Evolutionary conservation across 2,113 vertebrate genomes (phyloP).

Genomic region (Passer domesticus): DNA sequence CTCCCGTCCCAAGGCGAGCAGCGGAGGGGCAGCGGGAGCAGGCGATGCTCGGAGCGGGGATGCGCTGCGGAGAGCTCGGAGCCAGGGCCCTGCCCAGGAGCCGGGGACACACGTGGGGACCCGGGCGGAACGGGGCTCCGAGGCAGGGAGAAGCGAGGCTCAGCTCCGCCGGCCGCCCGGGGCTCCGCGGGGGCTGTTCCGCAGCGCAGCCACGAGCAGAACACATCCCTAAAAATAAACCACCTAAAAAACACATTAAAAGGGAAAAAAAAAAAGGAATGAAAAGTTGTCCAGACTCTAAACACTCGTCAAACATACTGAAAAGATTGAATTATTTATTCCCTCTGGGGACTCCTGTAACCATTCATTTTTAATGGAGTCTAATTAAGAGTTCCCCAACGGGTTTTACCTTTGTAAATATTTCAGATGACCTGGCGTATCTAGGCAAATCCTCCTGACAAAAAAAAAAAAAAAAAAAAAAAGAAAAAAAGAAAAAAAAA

Average conservation of each 20-base stretch:
- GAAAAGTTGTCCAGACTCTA: not conserved
- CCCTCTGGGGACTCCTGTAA: not conserved
- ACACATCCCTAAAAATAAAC: rapidly evolving
- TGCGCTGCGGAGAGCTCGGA: not conserved
- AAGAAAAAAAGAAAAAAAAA: no score
- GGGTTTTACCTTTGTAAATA: constrained; percentile 22
- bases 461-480: no score
- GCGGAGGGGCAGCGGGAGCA: not conserved
- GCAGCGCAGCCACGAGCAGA: not conserved
- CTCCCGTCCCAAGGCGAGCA: rapidly evolving
- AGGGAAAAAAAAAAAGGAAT: rapidly evolving
- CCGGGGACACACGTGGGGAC: rapidly evolving
- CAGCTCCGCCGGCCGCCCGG: not conserved
- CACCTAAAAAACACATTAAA: rapidly evolving
- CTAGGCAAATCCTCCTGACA: not conserved
- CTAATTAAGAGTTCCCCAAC: constrained; percentile 19
- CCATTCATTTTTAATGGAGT: constrained; percentile 43
- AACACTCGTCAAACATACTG: not conserved
- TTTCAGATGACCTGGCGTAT: not conserved
- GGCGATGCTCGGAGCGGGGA: rapidly evolving
- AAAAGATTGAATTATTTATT: constrained; percentile 33
- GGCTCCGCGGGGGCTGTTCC: not conserved
- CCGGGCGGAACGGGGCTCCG: rapidly evolving
- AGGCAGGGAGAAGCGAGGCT: no score
- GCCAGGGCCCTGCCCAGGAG: not conserved